phyloP scores from a whole-genome alignment of 1,140 invertebrate species.

The Cotesia typhae region DNA sequence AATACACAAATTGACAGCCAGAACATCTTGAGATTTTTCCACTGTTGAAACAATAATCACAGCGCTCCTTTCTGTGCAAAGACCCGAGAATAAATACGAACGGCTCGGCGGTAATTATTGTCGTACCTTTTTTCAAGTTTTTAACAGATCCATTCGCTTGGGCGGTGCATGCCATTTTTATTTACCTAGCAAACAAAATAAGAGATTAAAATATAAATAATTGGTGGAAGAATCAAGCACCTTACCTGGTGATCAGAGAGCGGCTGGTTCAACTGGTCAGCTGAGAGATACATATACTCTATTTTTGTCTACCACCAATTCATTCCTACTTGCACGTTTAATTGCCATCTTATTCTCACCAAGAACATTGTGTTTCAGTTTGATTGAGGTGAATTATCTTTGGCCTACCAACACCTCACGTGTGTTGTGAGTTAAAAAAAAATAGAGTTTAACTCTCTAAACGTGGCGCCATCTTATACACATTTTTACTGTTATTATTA shows the following conservation, averaged over 20 bases:
- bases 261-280: background rate
- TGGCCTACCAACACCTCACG: background rate
- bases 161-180: conserved; percentile 21
- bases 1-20: conserved; percentile 81
- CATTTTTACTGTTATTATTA: conserved; percentile 9
- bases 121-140: conserved; percentile 60
- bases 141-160: conserved; percentile 20
- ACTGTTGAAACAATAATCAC: conserved; percentile 71
- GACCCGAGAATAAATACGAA: conserved; percentile 71
- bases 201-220: no score
- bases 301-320: conserved; percentile 32
- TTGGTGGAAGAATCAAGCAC: background rate
- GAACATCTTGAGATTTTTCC: conserved; percentile 77
- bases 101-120: conserved; percentile 69
- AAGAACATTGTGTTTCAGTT: background rate
- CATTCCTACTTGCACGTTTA: conserved; percentile 24
- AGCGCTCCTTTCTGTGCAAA: conserved; percentile 67
- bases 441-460: background rate
- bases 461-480: background rate
- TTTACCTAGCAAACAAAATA: no score
- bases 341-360: conserved; percentile 25
- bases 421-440: background rate
- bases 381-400: background rate
- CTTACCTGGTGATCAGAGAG: background rate
- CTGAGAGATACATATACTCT: background rate